A percentile compares a stretch with the other conserved stretches of the same genome.
phyloP scores from a whole-genome alignment of 92 coral and sea anemone species.

The Scolanthus callimorphus region DNA sequence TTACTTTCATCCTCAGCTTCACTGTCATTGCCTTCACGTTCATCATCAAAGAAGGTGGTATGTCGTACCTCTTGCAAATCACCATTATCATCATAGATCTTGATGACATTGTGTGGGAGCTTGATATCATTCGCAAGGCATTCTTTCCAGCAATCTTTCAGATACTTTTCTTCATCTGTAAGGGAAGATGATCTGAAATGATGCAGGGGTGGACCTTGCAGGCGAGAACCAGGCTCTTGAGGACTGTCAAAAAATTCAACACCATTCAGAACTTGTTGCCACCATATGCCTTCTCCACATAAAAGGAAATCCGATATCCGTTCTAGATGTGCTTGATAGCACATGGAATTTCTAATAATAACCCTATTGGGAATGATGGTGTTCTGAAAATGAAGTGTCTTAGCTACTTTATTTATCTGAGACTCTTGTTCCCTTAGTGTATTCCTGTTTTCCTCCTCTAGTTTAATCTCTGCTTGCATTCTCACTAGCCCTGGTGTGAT shows the following conservation, averaged over 20 bases:
- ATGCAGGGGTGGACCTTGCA: constrained; percentile 36
- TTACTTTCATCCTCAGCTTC: too few species aligned
- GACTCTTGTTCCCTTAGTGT: too few species aligned
- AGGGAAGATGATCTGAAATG: constrained; percentile 34
- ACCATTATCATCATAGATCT: constrained; percentile 20
- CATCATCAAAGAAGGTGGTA: constrained; percentile 8
- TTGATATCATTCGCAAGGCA: constrained; percentile 4
- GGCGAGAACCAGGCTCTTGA: constrained; percentile 3
- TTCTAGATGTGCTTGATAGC: too few species aligned
- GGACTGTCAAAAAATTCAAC: constrained; percentile 28
- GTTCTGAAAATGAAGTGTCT: too few species aligned
- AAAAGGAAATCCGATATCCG: too few species aligned
- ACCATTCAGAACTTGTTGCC: constrained; percentile 14
- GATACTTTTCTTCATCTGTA: constrained; percentile 22
- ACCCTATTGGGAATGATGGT: too few species aligned
- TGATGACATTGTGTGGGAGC: constrained; percentile 24
- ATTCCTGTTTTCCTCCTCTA: too few species aligned
- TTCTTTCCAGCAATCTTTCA: constrained; percentile 21
- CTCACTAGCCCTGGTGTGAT: too few species aligned
- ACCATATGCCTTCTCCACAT: too few species aligned
- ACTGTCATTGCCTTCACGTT: background rate
- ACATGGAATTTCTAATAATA: too few species aligned
- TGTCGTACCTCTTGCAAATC: constrained; percentile 10
- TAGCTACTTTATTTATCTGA: too few species aligned
- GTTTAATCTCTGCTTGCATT: too few species aligned